A percentile compares a stretch with the other conserved stretches of the same genome.
These are phyloP conservation scores for Marronus borbonicus DNA, from an alignment of 2,888 invertebrate species.

Conservation along the genomic window DNA sequence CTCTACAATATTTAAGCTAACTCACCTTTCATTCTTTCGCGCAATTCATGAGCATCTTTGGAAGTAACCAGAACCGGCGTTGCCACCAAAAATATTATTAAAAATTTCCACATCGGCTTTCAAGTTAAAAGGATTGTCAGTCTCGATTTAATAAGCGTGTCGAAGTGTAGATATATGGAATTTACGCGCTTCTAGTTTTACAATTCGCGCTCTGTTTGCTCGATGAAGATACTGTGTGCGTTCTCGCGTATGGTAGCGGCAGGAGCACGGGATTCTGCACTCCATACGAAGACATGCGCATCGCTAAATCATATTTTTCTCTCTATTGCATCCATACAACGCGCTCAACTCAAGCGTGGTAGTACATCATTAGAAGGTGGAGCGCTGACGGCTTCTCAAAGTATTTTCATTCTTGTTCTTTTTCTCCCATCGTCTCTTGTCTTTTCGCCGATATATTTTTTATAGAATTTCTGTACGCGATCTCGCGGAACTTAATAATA, in stretches of 20 bases:
- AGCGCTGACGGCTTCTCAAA: neutral
- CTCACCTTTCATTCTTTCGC: slow-evolving; percentile 41
- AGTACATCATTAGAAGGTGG: slow-evolving; percentile 26
- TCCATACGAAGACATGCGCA: slow-evolving; percentile 41
- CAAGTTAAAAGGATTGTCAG: neutral
- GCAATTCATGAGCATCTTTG: slow-evolving; percentile 44
- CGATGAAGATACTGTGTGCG: slow-evolving; percentile 43
- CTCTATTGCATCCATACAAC: slow-evolving; percentile 41
- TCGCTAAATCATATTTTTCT: slow-evolving; percentile 43
- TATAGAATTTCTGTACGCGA: no score
- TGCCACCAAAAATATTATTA: slow-evolving; percentile 32
- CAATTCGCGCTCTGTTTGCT: slow-evolving; percentile 40
- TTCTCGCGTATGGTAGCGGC: slow-evolving; percentile 23
- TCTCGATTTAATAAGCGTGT: neutral
- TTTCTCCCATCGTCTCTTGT: neutral
- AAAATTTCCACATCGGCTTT: slow-evolving; percentile 25
- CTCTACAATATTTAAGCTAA: neutral
- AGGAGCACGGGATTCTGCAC: slow-evolving; percentile 38
- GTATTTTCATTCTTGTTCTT: slow-evolving; percentile 5
- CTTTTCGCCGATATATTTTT: no score
- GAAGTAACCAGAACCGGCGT: slow-evolving; percentile 8
- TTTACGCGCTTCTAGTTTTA: slow-evolving; percentile 24
- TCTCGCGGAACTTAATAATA: no score
- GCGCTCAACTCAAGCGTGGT: slow-evolving; percentile 15
- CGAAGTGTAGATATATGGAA: slow-evolving; percentile 5